A percentile compares a stretch with the other conserved stretches of the same genome.
phyloP scores from a whole-genome alignment of 2,888 invertebrate genomes.

The Callimorpha dominula region DNA sequence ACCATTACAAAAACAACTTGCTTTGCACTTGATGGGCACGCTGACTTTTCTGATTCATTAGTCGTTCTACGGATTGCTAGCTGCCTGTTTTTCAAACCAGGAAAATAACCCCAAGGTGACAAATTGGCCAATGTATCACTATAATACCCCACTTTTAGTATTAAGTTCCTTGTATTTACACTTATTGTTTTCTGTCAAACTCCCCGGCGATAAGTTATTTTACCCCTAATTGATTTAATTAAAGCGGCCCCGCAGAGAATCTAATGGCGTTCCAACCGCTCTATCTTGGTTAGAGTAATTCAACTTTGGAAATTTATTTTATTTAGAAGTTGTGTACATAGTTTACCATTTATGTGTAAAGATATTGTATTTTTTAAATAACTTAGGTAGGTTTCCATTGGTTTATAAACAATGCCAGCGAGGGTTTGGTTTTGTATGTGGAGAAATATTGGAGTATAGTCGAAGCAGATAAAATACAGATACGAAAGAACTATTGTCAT shows the following conservation, averaged over 20 bases:
- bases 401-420: too few relatives aligned
- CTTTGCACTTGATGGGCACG: not conserved
- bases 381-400: too few relatives aligned
- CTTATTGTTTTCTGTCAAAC: not conserved
- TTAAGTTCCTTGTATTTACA: not conserved
- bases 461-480: too few relatives aligned
- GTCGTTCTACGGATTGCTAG: not conserved
- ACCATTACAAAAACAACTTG: not conserved
- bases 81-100: not conserved
- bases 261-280: conserved; percentile 1
- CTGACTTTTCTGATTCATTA: not conserved
- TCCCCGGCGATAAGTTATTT: not conserved
- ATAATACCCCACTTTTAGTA: not conserved
- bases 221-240: conserved; percentile 55
- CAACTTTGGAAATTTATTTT: not conserved
- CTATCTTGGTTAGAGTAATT: not conserved
- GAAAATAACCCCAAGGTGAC: not conserved
- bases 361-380: too few relatives aligned
- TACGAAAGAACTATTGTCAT: too few relatives aligned
- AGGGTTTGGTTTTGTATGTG: too few relatives aligned
- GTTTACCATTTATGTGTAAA: not conserved
- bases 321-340: not conserved
- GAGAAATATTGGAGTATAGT: too few relatives aligned
- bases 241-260: conserved; percentile 13
- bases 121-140: not conserved